These are phyloP conservation scores for Alviniconcha strummeri DNA, from an alignment of 2,888 invertebrate species.

Conservation along the genomic window DNA sequence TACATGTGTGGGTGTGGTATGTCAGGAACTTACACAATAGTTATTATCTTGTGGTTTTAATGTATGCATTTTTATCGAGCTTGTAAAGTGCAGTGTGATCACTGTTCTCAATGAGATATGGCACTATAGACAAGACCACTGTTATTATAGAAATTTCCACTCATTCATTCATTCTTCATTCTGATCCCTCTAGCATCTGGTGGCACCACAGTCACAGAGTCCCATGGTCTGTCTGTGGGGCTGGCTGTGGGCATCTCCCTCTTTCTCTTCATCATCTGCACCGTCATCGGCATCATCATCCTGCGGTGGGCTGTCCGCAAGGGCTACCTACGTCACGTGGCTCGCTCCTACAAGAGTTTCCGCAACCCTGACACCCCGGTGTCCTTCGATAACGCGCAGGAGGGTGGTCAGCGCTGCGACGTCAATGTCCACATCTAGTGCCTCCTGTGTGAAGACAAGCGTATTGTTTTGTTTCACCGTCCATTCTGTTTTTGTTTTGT, in stretches of 20 bases:
- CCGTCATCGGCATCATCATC: slow-evolving; percentile 31
- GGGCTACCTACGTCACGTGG: slow-evolving; percentile 49
- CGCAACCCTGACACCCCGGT: slow-evolving; percentile 26
- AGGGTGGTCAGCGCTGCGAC: background rate
- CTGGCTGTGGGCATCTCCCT: slow-evolving; percentile 45
- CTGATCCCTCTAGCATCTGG: no score
- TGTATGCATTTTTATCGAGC: no score
- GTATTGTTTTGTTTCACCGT: no score
- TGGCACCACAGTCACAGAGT: background rate
- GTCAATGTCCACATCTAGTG: slow-evolving; percentile 23
- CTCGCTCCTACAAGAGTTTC: slow-evolving; percentile 47
- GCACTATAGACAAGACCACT: no score
- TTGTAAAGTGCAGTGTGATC: no score
- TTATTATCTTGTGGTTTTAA: no score
- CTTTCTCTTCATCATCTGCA: slow-evolving; percentile 33
- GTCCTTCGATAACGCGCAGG: background rate
- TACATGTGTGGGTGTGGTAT: no score
- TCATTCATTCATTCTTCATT: no score
- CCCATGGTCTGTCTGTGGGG: slow-evolving; percentile 37
- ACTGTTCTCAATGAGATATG: no score
- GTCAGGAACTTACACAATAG: no score
- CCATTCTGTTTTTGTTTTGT: no score
- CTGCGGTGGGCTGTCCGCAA: slow-evolving; percentile 46
- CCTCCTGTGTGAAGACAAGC: background rate
- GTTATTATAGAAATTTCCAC: no score